Conservation (phyloP, 2,888 invertebrate genomes). For the Neoitamus cyanurus region DNA sequence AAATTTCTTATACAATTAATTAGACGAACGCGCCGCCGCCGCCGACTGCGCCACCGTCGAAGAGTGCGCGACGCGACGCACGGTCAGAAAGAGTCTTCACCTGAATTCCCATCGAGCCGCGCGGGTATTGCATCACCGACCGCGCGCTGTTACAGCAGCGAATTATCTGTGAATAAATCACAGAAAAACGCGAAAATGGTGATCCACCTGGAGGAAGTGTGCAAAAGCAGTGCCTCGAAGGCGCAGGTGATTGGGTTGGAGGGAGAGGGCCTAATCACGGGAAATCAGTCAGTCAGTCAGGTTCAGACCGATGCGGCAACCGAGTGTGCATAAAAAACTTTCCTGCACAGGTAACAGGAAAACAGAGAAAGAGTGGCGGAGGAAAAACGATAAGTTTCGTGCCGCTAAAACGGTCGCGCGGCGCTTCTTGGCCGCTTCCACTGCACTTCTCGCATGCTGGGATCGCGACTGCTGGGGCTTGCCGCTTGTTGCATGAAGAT, state of each 20-base stretch:
- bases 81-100: slow-evolving; percentile 12
- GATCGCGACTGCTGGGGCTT: neutral
- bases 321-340: slow-evolving; percentile 8
- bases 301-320: slow-evolving; percentile 27
- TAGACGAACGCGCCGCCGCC: neutral
- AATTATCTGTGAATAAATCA: slow-evolving; percentile 37
- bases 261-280: slow-evolving; percentile 1
- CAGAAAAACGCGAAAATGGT: slow-evolving; percentile 38
- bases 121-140: slow-evolving; percentile 2
- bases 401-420: neutral
- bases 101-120: slow-evolving; percentile 17
- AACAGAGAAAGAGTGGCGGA: neutral
- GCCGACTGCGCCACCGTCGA: neutral
- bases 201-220: slow-evolving; percentile 40
- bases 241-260: slow-evolving; percentile 9
- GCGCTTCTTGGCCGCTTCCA: neutral
- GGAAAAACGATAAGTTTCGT: neutral
- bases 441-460: neutral
- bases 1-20: slow-evolving; percentile 41
- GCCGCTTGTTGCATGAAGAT: neutral
- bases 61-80: neutral
- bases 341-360: slow-evolving; percentile 4
- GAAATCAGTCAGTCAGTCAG: slow-evolving; percentile 41
- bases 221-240: neutral
- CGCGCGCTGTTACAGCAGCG: slow-evolving; percentile 13